Conservation (phyloP, 2,797 vertebrate species). For the Spheniscus humboldti region DNA sequence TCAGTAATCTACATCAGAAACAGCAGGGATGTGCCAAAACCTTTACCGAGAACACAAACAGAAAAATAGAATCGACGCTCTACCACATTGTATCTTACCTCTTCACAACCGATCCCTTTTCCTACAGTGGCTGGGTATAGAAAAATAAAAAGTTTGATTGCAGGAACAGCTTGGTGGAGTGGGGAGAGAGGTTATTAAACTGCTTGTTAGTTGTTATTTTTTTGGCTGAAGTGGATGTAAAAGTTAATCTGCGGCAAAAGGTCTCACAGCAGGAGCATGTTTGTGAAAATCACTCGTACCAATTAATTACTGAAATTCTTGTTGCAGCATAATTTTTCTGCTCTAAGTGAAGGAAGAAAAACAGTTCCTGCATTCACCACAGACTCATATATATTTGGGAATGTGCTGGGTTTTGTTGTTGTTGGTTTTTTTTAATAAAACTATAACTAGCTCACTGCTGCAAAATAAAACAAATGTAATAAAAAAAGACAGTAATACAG, state of each 20-base stretch:
- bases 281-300: constrained; percentile 19
- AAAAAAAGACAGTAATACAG: background rate
- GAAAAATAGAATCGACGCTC: background rate
- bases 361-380: background rate
- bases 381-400: background rate
- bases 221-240: constrained; percentile 10
- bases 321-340: constrained; percentile 14
- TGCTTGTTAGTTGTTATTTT: background rate
- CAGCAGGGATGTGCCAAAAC: background rate
- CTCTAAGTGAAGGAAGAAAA: constrained; percentile 1
- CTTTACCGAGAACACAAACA: background rate
- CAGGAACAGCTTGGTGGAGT: background rate
- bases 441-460: background rate
- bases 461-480: background rate
- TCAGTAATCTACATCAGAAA: background rate
- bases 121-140: background rate
- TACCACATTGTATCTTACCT: background rate
- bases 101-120: background rate
- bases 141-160: background rate
- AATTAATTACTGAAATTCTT: constrained; percentile 48
- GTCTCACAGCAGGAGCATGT: constrained; percentile 2
- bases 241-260: constrained; percentile 31
- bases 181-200: background rate
- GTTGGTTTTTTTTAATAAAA: background rate
- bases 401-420: background rate